A percentile compares a stretch with the other conserved stretches of the same genome.
Evolutionary conservation across 2,797 vertebrate genomes (phyloP).

Genomic region (Myotis daubentonii): DNA sequence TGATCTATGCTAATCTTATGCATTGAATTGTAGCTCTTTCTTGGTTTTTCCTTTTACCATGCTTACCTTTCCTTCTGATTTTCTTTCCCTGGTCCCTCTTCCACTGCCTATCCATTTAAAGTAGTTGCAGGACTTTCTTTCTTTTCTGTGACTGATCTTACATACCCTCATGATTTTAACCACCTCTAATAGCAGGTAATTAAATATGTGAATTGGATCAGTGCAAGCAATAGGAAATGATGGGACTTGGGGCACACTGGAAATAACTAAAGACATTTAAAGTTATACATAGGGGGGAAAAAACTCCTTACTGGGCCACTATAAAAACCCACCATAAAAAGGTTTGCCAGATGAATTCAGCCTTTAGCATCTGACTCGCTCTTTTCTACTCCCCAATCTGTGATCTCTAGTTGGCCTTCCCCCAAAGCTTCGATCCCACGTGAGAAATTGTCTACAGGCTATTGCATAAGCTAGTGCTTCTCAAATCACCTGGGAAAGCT

Average conservation of each 20-base stretch:
- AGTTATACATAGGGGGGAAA: background rate
- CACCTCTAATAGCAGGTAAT: background rate
- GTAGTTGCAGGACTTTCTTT: background rate
- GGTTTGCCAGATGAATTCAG: background rate
- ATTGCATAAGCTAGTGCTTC: background rate
- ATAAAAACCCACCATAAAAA: background rate
- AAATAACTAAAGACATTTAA: slow-evolving; percentile 28
- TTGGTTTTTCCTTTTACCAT: background rate
- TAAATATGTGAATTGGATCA: slow-evolving; percentile 31
- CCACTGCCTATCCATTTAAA: background rate
- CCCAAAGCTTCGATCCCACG: background rate
- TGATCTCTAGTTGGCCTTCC: background rate
- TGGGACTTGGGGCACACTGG: background rate
- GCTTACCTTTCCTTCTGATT: background rate
- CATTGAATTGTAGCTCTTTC: background rate
- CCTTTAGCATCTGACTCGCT: background rate
- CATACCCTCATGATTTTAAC: background rate
- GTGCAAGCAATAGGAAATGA: slow-evolving; percentile 17
- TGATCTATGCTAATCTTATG: background rate
- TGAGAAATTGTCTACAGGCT: background rate
- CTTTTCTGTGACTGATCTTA: background rate
- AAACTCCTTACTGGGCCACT: background rate
- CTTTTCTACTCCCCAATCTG: background rate
- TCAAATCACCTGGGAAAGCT: background rate
- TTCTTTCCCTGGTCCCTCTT: background rate